Evolutionary conservation across 2,888 invertebrate species (phyloP), one percentile per base, ranked within the genome.

Genomic region (Epistrophella euchroma): DNA sequence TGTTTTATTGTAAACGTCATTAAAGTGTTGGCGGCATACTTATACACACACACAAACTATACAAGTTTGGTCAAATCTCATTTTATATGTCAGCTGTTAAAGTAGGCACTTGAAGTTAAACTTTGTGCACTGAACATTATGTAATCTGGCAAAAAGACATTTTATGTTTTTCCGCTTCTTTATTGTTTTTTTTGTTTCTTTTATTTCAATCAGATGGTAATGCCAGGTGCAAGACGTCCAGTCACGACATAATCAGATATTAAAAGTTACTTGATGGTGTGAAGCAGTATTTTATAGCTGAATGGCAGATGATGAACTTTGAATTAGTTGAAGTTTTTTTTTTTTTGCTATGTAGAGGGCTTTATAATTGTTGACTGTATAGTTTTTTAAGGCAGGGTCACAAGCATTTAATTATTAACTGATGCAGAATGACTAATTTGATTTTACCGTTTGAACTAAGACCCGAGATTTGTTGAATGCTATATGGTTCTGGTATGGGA

Each of bases 1-100:
- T 70, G 55, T 62, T 62, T 83, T 73, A 83, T 78, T 83, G 83
- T 74, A 73, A 68, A 72, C 77, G 66, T 82, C 43, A 55, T 43
- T 45, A 37, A 35, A 73, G 45, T 66, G 37, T 43, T 64, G 58
- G 83, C 64, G 40, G 70, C 35, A 43, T 52, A 55, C 66, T 55
- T 66, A 15, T 40, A 35, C 9, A 43, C 35, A 35, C 0, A 35
- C 4, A 40, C 11, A 40, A 35, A 32, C 45, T 17, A 3, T 35
- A 19, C 5, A 58, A 58, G 58, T 22, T 75, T 68, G 50, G 70
- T 79, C 70, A 64, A 43, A 60, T 68, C 55, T 66, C 4, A 37
- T 47, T 66, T 68, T 52, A 60, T 82, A 60, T 78, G 66, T 73
- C 72, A 78, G 72, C 55, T 68, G 68, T 66, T 66, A 47, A n/a